A percentile compares a stretch with the other conserved stretches of the same genome.
Conservation (phyloP, 2,797 vertebrate species). For the Botia almorhae region DNA sequence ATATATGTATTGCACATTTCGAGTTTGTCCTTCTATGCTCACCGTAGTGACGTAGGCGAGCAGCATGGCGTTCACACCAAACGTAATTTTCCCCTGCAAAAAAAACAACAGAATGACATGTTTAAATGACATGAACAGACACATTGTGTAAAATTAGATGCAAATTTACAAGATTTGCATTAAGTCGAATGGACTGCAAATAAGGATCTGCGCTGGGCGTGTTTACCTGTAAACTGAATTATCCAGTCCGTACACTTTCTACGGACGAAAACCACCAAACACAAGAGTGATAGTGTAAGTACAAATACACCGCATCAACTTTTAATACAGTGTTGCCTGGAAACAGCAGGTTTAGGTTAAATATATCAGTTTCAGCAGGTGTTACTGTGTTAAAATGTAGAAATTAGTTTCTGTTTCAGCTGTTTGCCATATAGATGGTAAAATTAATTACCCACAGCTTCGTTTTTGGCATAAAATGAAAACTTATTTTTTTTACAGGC, state of each 20-base stretch:
- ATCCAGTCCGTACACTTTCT: slow-evolving; percentile 78
- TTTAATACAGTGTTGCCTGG: no score
- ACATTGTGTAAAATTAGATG: not conserved
- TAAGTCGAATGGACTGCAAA: slow-evolving; percentile 30
- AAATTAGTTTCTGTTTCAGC: no score
- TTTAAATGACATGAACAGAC: no score
- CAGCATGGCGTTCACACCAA: not conserved
- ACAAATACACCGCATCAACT: not conserved
- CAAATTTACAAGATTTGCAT: not conserved
- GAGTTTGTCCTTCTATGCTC: not conserved
- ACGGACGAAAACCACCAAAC: slow-evolving; percentile 86
- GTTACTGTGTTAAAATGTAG: no score
- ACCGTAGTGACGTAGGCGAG: not conserved
- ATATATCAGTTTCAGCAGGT: no score
- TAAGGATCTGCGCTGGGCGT: slow-evolving; percentile 60
- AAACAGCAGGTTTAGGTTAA: no score
- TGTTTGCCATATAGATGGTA: no score
- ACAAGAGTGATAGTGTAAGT: slow-evolving; percentile 85
- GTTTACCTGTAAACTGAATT: slow-evolving; percentile 83
- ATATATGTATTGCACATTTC: not conserved
- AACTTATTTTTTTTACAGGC: slow-evolving; percentile 63
- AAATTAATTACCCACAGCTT: no score
- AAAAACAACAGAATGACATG: no score
- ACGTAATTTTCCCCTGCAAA: no score
- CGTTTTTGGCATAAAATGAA: no score